Evolutionary conservation across 2,797 vertebrate species (phyloP), one percentile per base, ranked within the genome.

Genomic region (Onychomys torridus): DNA sequence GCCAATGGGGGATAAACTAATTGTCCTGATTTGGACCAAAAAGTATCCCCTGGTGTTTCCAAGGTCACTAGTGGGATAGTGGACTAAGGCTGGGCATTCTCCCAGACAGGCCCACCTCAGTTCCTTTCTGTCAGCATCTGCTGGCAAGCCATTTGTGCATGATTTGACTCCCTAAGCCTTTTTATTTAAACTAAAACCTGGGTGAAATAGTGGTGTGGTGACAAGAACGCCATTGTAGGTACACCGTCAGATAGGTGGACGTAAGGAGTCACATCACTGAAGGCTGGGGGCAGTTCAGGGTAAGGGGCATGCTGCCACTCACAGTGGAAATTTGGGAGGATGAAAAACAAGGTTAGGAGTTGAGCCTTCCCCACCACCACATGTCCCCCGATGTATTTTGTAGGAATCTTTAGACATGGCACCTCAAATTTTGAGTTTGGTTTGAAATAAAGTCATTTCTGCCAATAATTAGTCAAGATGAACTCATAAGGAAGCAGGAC

Each of bases 261-360:
- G 1, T n/a, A 63, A n/a, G 57, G 27, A 16, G 25, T 1, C 34
- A 2, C 0, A 0, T 52, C 63, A 37, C 12, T 6, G 6, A 17
- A 19, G 52, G 9, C 69, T 73, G 6, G 0, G 7, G 61, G 34
- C 37, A 40, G 29, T 57, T 86, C 61, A 86, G 78, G 27, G n/a
- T 55, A 67, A 49, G 34, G 0, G 8, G 1, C 5, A 17, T 1
- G 11, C 10, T 23, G 71, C 21, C 34, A 49, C 5, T 0, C 7
- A 25, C 2, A 37, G 2, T 7, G 76, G 52, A 84, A 46, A 94
- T 95, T 37, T 75, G 37, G 43, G 43, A 92, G 40, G 14, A 25
- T 57, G 21, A 10, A 14, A 43, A 5, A 13, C 61, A 21, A 8
- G 9, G 5, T 49, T n/a, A 13, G 8, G 32, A 69, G 16, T 65